A percentile compares a stretch with the other conserved stretches of the same genome.
phyloP scores from a whole-genome alignment of 1,140 invertebrate genomes.

The Sweltsa coloradensis region DNA sequence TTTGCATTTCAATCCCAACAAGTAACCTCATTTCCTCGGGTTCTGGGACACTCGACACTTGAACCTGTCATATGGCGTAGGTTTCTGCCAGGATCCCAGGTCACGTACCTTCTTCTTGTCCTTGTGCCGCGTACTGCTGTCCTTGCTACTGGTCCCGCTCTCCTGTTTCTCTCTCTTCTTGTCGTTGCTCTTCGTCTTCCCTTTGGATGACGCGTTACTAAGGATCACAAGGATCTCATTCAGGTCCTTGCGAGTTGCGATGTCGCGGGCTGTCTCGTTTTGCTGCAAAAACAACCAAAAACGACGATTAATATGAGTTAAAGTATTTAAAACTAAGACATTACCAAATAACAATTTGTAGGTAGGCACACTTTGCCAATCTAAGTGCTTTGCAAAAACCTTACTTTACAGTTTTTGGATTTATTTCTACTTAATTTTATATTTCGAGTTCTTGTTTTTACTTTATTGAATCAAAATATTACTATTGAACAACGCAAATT shows the following conservation, averaged over 20 bases:
- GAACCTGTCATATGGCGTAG: neutral
- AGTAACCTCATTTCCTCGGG: too few species aligned
- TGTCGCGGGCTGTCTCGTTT: slow-evolving; percentile 80
- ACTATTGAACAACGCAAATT: too few species aligned
- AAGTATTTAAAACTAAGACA: too few species aligned
- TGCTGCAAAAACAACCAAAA: slow-evolving; percentile 54
- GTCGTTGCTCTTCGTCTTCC: slow-evolving; percentile 19
- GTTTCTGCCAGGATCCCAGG: neutral
- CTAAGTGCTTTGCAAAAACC: too few species aligned
- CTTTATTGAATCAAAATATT: too few species aligned
- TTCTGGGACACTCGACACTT: neutral
- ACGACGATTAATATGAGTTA: too few species aligned
- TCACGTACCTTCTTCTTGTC: slow-evolving; percentile 12
- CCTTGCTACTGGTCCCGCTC: slow-evolving; percentile 33
- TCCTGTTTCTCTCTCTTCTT: slow-evolving; percentile 29
- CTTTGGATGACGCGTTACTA: slow-evolving; percentile 33
- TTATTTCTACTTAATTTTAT: too few species aligned
- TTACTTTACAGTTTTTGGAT: too few species aligned
- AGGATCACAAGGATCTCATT: slow-evolving; percentile 69
- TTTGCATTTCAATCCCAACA: too few species aligned
- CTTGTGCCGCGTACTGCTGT: slow-evolving; percentile 26
- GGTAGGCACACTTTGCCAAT: too few species aligned
- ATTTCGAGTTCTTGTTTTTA: too few species aligned
- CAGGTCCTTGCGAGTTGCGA: slow-evolving; percentile 75
- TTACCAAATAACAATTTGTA: too few species aligned